These are phyloP conservation scores for Drosophila ironensis DNA, from an alignment of 1,140 invertebrate genomes.

Conservation along the genomic window DNA sequence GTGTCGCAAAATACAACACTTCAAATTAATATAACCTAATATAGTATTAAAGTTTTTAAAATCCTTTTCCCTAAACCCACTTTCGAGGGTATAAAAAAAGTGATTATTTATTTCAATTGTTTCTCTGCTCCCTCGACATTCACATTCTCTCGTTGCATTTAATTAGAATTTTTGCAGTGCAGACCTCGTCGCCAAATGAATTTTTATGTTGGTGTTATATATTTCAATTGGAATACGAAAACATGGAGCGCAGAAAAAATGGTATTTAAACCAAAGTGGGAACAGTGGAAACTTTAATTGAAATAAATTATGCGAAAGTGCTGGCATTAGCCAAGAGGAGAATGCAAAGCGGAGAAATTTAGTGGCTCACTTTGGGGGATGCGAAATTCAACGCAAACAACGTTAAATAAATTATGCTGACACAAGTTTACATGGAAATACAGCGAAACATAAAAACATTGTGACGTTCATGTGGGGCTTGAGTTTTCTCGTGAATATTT, in stretches of 20 bases:
- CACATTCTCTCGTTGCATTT: constrained; percentile 2
- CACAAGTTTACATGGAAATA: neutral
- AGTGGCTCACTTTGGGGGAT: neutral
- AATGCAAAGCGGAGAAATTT: neutral
- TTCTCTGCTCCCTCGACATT: neutral
- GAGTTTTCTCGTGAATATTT: neutral
- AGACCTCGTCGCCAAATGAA: constrained; percentile 12
- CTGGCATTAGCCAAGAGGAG: constrained; percentile 3
- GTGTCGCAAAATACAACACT: too few relatives aligned
- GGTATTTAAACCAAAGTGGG: constrained; percentile 1
- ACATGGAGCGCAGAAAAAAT: neutral
- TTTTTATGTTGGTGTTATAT: constrained; percentile 42
- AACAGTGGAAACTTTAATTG: constrained; percentile 6
- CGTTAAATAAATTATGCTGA: constrained; percentile 1
- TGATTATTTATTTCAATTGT: too few relatives aligned
- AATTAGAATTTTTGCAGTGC: constrained; percentile 17
- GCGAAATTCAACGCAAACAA: neutral
- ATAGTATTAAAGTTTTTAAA: too few relatives aligned
- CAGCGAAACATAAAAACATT: neutral
- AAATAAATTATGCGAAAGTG: constrained; percentile 10
- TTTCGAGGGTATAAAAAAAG: neutral
- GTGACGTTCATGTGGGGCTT: neutral
- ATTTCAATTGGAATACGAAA: constrained; percentile 8
- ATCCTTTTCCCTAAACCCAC: too few relatives aligned
- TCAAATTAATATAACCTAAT: too few relatives aligned